Conservation (phyloP, 2,113 vertebrate genomes). For the Silurus asotus region DNA sequence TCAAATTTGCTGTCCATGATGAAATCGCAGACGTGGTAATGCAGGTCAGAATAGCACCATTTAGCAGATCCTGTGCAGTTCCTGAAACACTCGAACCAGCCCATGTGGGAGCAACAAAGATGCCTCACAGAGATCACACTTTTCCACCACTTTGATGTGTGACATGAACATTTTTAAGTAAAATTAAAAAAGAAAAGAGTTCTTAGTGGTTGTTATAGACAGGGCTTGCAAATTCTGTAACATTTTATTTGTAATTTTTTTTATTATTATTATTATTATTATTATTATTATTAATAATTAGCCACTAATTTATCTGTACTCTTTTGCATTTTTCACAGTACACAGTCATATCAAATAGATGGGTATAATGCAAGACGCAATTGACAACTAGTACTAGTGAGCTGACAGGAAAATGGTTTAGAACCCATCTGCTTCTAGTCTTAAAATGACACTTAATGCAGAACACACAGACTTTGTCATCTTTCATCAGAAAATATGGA, state of each 20-base stretch:
- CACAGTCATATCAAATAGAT: neutral
- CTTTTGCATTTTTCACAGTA: neutral
- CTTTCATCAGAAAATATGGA: neutral
- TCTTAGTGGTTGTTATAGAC: neutral
- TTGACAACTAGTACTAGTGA: neutral
- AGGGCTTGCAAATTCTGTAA: neutral
- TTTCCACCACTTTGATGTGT: neutral
- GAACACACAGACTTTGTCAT: neutral
- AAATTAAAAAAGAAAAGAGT: neutral
- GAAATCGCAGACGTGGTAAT: too few relatives aligned
- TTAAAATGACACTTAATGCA: neutral
- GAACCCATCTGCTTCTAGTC: neutral
- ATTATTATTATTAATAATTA: neutral
- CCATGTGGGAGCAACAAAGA: too few relatives aligned
- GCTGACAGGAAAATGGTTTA: neutral
- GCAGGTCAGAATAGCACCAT: too few relatives aligned
- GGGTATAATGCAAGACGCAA: neutral
- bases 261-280: neutral
- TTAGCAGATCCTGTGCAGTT: neutral
- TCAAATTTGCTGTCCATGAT: too few relatives aligned
- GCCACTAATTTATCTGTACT: neutral
- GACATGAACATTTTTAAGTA: neutral
- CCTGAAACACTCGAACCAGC: too few relatives aligned
- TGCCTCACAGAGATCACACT: neutral
- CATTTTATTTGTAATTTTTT: neutral